Percentiles rank a stretch among this genome's conserved stretches.
Evolutionary conservation across 2,113 vertebrate species (phyloP).

Genomic region (Solenodon paradoxus): DNA sequence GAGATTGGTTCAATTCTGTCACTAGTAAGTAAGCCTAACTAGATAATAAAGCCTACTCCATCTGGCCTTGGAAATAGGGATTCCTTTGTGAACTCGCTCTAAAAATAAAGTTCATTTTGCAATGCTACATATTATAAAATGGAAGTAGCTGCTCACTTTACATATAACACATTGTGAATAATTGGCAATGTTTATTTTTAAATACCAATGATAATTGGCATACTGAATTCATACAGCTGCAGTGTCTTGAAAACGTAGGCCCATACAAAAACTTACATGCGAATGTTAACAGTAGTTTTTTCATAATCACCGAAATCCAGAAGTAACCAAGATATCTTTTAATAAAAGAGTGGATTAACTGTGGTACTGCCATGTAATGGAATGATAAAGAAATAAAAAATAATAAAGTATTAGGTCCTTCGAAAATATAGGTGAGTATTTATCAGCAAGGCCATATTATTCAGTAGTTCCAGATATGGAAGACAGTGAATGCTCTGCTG

Average conservation of each 20-base stretch:
- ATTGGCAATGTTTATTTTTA: neutral
- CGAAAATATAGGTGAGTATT: neutral
- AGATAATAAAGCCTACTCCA: neutral
- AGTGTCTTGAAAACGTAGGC: neutral
- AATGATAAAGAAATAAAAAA: neutral
- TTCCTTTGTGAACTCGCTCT: neutral
- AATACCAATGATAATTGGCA: conserved; percentile 29
- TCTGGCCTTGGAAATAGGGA: neutral
- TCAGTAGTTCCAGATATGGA: neutral
- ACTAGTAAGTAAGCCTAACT: neutral
- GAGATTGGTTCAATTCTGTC: neutral
- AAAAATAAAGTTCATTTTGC: neutral
- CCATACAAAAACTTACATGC: neutral
- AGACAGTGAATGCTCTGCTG: neutral
- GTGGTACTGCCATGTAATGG: neutral
- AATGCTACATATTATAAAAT: neutral
- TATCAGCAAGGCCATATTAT: neutral
- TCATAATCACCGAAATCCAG: neutral
- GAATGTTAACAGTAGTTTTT: neutral
- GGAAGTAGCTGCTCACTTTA: neutral
- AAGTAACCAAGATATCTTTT: neutral
- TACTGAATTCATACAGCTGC: neutral
- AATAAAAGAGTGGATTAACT: neutral
- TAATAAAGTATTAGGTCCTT: neutral
- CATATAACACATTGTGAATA: conserved; percentile 12